Evolutionary conservation across 2,888 invertebrate genomes (phyloP).

Genomic region (Furcula furcula): DNA sequence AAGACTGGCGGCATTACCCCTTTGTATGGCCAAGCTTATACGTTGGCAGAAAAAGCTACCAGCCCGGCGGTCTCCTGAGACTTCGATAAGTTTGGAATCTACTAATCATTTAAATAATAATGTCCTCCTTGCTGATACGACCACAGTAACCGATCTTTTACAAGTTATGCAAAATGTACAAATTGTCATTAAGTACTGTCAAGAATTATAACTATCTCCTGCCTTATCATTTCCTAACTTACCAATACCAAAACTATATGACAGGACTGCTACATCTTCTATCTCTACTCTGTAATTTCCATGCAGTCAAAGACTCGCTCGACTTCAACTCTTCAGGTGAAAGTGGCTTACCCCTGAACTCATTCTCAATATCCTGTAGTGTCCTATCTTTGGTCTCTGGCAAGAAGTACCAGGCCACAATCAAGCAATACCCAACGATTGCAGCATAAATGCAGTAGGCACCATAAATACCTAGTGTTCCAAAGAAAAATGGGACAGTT

Average conservation of each 20-base stretch:
- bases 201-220: too few relatives aligned
- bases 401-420: constrained; percentile 46
- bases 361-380: constrained; percentile 60
- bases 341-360: constrained; percentile 49
- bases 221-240: too few relatives aligned
- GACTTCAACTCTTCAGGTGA: constrained; percentile 47
- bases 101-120: too few relatives aligned
- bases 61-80: too few relatives aligned
- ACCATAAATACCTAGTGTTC: constrained; percentile 45
- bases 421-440: constrained; percentile 47
- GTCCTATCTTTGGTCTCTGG: constrained; percentile 64
- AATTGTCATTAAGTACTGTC: too few relatives aligned
- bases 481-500: constrained; percentile 49
- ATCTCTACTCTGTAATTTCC: constrained; percentile 37
- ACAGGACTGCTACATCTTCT: constrained; percentile 45
- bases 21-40: too few relatives aligned
- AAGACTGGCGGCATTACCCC: too few relatives aligned
- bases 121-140: too few relatives aligned
- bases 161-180: too few relatives aligned
- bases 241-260: constrained; percentile 12
- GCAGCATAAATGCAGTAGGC: constrained; percentile 51
- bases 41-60: too few relatives aligned
- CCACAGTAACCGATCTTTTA: too few relatives aligned
- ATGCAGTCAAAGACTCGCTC: constrained; percentile 43
- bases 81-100: too few relatives aligned